Evolutionary conservation across 2,888 invertebrate species (phyloP).

Genomic region (Drosophila birchii): DNA sequence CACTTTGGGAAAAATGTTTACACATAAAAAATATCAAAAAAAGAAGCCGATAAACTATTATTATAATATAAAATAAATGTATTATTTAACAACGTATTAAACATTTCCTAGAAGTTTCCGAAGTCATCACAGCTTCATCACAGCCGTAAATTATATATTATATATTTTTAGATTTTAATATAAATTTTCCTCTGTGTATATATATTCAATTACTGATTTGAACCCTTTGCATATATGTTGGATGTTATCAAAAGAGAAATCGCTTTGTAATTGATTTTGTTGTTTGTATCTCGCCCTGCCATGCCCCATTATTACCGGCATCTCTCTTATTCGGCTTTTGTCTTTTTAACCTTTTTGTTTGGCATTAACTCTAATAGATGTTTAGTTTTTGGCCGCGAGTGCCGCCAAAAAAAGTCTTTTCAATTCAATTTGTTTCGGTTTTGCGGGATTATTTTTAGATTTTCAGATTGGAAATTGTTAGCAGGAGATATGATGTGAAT

Average conservation of each 20-base stretch:
- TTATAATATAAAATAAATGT: too few species aligned
- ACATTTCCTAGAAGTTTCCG: neutral
- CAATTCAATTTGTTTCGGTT: slow-evolving; percentile 53
- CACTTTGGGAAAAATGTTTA: slow-evolving; percentile 1
- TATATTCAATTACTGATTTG: slow-evolving; percentile 68
- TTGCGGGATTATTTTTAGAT: slow-evolving; percentile 37
- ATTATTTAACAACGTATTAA: neutral
- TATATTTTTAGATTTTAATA: neutral
- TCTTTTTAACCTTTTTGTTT: slow-evolving; percentile 58
- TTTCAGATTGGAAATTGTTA: slow-evolving; percentile 4
- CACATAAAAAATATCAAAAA: neutral
- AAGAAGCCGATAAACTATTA: neutral
- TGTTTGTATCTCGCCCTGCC: slow-evolving; percentile 51
- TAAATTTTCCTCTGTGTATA: neutral
- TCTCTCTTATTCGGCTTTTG: slow-evolving; percentile 59
- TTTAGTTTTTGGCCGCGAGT: slow-evolving; percentile 49
- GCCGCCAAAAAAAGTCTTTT: slow-evolving; percentile 54
- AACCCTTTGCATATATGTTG: slow-evolving; percentile 42
- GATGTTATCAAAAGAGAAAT: slow-evolving; percentile 71
- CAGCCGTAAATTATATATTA: neutral
- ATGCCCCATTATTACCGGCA: slow-evolving; percentile 50
- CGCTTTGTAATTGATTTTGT: slow-evolving; percentile 73
- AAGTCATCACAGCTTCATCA: neutral
- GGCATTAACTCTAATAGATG: slow-evolving; percentile 55
- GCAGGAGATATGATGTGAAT: neutral